Percentiles rank a stretch among this genome's conserved stretches.
These are phyloP conservation scores for Ophion costatus DNA, from an alignment of 2,888 invertebrate genomes.

Conservation along the genomic window DNA sequence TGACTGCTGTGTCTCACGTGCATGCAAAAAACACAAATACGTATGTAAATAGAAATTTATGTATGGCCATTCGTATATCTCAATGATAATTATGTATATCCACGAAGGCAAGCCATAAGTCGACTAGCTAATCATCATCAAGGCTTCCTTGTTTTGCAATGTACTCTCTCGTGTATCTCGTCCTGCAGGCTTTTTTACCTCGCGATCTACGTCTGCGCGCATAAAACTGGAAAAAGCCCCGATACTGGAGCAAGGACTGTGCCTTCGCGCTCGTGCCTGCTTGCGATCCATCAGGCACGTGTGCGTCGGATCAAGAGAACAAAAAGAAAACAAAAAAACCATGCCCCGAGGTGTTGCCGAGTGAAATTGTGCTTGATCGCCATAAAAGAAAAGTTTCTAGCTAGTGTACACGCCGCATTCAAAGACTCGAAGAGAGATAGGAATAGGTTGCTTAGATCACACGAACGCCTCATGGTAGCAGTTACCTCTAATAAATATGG, in stretches of 20 bases:
- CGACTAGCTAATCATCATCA: conserved; percentile 21
- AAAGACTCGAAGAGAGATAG: conserved; percentile 4
- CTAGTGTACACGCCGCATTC: conserved; percentile 3
- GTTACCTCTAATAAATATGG: not conserved
- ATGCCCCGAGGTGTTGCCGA: conserved; percentile 40
- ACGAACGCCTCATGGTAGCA: conserved; percentile 11
- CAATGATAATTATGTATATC: not conserved
- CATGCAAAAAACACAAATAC: not conserved
- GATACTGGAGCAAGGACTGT: conserved; percentile 54
- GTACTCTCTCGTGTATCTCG: conserved; percentile 1
- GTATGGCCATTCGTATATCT: not conserved
- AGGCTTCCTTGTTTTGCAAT: conserved; percentile 27
- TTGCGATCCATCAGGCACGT: conserved; percentile 39
- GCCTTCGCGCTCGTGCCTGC: conserved; percentile 15
- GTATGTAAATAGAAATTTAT: conserved; percentile 3
- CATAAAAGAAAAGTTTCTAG: conserved; percentile 49
- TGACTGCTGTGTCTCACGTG: not conserved
- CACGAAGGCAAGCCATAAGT: conserved; percentile 31
- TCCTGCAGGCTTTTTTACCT: conserved; percentile 23
- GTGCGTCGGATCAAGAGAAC: conserved; percentile 23
- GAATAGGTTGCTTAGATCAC: conserved; percentile 9
- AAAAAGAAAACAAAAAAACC: not conserved
- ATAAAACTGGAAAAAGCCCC: conserved; percentile 19
- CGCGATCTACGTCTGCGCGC: not conserved
- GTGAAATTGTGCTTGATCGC: conserved; percentile 58